Conservation (phyloP, 2,888 invertebrate species). For the Steinernema carpocapsae region DNA sequence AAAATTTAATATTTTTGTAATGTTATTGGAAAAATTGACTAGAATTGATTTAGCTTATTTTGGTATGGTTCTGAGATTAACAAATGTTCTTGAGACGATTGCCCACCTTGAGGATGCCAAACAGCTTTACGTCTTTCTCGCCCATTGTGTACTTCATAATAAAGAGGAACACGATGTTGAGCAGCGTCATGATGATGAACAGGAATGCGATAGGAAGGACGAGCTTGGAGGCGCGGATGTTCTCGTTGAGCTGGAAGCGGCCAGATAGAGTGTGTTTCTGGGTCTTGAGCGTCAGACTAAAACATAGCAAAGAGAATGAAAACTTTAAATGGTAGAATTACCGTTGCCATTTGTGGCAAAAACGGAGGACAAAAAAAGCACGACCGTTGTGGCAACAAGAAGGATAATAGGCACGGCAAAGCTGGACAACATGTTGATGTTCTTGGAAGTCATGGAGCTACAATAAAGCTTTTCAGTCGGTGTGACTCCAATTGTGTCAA, state of each 20-base stretch:
- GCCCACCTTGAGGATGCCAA: conserved; percentile 8
- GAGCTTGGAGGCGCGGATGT: conserved; percentile 10
- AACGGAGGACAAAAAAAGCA: no score
- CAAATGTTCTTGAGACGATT: no score
- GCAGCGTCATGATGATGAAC: neutral
- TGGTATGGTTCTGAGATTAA: no score
- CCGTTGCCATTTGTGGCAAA: no score
- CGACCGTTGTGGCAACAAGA: neutral
- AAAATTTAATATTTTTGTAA: neutral
- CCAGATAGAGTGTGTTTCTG: conserved; percentile 15
- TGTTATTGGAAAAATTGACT: neutral
- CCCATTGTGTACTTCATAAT: neutral
- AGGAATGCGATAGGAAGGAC: conserved; percentile 11
- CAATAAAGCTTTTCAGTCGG: neutral
- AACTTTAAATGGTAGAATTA: neutral
- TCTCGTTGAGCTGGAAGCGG: conserved; percentile 17
- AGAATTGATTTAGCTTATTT: no score
- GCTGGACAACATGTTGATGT: neutral
- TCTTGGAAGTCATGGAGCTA: conserved; percentile 15
- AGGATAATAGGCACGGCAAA: conserved; percentile 1
- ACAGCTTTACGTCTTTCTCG: neutral
- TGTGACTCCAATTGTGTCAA: neutral
- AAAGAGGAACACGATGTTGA: neutral
- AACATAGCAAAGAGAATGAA: neutral
- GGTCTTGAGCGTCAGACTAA: neutral